Evolutionary conservation across 2,888 invertebrate genomes (phyloP).

Genomic region (Anaspis maculata): DNA sequence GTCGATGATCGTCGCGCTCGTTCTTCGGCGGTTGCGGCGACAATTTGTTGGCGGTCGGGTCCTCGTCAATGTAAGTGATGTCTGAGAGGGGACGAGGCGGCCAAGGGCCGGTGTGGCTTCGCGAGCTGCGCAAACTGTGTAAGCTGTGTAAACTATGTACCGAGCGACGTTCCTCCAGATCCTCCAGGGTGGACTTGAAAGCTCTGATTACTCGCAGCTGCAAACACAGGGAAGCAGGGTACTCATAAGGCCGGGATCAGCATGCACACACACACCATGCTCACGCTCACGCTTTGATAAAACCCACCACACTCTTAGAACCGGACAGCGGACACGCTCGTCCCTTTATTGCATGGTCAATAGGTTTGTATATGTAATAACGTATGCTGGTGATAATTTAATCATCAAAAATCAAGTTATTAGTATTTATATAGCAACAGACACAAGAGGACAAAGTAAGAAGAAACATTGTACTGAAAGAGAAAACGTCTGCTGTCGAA

Average conservation of each 20-base stretch:
- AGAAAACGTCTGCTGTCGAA: no score
- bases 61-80: constrained; percentile 62
- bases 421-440: no score
- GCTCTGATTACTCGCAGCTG: constrained; percentile 99
- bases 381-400: constrained; percentile 4
- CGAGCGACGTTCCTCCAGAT: constrained; percentile 97
- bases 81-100: constrained; percentile 63
- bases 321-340: constrained; percentile 19
- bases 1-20: constrained; percentile 38
- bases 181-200: constrained; percentile 99
- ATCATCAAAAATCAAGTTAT: no score
- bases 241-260: constrained; percentile 41
- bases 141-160: constrained; percentile 94
- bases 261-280: constrained; percentile 35
- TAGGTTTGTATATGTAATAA: no score
- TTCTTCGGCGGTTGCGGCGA: constrained; percentile 37
- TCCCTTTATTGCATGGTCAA: constrained; percentile 15
- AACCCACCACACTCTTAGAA: constrained; percentile 10
- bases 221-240: constrained; percentile 60
- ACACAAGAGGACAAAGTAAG: no score
- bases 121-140: constrained; percentile 74
- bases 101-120: constrained; percentile 62
- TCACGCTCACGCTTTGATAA: constrained; percentile 17
- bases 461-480: no score
- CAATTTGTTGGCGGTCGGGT: constrained; percentile 36